Evolutionary conservation across 2,888 invertebrate species (phyloP).

Genomic region (Patella ulyssiponensis): DNA sequence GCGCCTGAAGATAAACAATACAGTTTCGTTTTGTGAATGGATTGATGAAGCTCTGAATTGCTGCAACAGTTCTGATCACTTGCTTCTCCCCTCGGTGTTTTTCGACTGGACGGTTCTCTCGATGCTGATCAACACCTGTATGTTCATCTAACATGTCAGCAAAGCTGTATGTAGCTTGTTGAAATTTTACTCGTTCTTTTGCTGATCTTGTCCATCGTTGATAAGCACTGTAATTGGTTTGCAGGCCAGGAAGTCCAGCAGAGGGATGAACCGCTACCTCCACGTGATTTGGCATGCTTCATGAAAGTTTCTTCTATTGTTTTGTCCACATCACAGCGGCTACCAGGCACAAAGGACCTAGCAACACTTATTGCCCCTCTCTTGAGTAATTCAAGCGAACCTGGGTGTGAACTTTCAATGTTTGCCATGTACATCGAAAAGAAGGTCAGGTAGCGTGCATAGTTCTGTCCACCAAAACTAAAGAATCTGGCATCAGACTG

Average conservation of each 20-base stretch:
- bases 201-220: slow-evolving; percentile 37
- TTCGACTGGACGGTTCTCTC: slow-evolving; percentile 36
- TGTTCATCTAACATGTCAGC: slow-evolving; percentile 31
- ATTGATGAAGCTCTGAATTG: slow-evolving; percentile 35
- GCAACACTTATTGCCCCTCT: slow-evolving; percentile 44
- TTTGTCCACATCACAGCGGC: slow-evolving; percentile 40
- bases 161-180: slow-evolving; percentile 20
- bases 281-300: neutral
- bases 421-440: slow-evolving; percentile 38
- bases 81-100: slow-evolving; percentile 31
- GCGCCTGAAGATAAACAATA: slow-evolving; percentile 34
- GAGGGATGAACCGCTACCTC: slow-evolving; percentile 29
- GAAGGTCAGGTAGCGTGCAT: slow-evolving; percentile 39
- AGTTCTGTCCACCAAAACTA: slow-evolving; percentile 42
- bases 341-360: slow-evolving; percentile 44
- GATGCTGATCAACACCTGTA: slow-evolving; percentile 23
- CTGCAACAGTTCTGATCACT: slow-evolving; percentile 27
- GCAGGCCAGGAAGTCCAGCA: slow-evolving; percentile 35
- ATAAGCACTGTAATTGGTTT: slow-evolving; percentile 35
- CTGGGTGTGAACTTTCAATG: slow-evolving; percentile 40
- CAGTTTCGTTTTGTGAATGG: slow-evolving; percentile 36
- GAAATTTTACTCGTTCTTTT: slow-evolving; percentile 30
- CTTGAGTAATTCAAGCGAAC: slow-evolving; percentile 30
- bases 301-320: slow-evolving; percentile 36
- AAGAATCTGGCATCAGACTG: slow-evolving; percentile 38